Evolutionary conservation across 1,140 invertebrate genomes (phyloP).

Genomic region (Condylostylus longicornis): DNA sequence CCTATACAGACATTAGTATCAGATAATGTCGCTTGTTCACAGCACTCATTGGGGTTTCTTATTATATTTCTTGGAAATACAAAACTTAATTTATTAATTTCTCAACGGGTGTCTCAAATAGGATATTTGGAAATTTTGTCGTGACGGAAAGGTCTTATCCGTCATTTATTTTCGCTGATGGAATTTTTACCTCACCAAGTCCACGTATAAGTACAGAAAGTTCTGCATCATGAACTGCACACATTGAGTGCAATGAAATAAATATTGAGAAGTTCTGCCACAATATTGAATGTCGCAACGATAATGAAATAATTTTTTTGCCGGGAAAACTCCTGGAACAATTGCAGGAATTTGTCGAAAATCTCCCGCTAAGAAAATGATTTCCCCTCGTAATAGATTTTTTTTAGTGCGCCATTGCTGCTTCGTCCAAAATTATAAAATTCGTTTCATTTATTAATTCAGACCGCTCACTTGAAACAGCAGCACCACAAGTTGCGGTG

Average conservation of each 20-base stretch:
- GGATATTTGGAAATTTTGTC: slow-evolving; percentile 27
- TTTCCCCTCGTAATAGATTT: slow-evolving; percentile 16
- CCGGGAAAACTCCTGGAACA: slow-evolving; percentile 8
- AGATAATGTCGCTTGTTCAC: slow-evolving; percentile 22
- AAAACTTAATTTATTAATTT: slow-evolving; percentile 25
- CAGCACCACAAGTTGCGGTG: too few relatives aligned
- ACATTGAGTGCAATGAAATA: slow-evolving; percentile 1
- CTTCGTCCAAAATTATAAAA: slow-evolving; percentile 30
- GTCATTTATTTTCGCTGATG: slow-evolving; percentile 11
- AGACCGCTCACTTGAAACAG: too few relatives aligned
- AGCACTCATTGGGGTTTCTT: slow-evolving; percentile 25
- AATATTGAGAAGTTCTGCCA: slow-evolving; percentile 1
- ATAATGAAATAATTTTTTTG: slow-evolving; percentile 9
- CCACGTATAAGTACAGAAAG: slow-evolving; percentile 22
- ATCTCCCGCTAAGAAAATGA: slow-evolving; percentile 15
- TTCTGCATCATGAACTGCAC: slow-evolving; percentile 17
- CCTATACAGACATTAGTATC: slow-evolving; percentile 25
- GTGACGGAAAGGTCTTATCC: too few relatives aligned
- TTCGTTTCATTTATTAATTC: too few relatives aligned
- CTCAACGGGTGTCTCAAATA: slow-evolving; percentile 10
- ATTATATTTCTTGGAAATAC: slow-evolving; percentile 29
- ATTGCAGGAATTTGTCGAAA: slow-evolving; percentile 17
- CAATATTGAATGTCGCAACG: slow-evolving; percentile 6
- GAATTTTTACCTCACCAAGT: slow-evolving; percentile 31
- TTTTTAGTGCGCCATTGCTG: slow-evolving; percentile 32